phyloP scores from a whole-genome alignment of 2,888 invertebrate genomes.

The Drosophila tanythrix region DNA sequence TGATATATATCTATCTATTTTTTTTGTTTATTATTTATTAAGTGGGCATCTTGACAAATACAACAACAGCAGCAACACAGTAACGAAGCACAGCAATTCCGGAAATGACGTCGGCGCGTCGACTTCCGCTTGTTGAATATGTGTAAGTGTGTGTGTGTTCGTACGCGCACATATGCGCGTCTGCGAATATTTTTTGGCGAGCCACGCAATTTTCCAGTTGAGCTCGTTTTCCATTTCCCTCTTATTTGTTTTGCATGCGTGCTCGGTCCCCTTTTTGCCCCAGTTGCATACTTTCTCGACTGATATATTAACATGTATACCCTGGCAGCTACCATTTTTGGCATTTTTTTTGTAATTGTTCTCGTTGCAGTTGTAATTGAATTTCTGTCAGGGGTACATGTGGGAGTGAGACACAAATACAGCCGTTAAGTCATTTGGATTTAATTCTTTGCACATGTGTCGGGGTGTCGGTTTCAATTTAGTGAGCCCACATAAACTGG shows the following conservation, averaged over 20 bases:
- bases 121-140: constrained; percentile 57
- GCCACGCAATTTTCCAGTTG: constrained; percentile 75
- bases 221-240: constrained; percentile 80
- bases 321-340: constrained; percentile 54
- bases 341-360: constrained; percentile 41
- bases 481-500: constrained; percentile 10
- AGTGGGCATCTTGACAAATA: constrained; percentile 61
- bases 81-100: constrained; percentile 36
- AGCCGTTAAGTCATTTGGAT: constrained; percentile 29
- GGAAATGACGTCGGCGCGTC: constrained; percentile 73
- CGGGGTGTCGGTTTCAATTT: constrained; percentile 23
- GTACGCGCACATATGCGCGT: constrained; percentile 13
- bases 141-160: constrained; percentile 22
- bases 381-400: constrained; percentile 53
- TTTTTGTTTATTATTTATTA: constrained; percentile 40
- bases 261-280: constrained; percentile 17
- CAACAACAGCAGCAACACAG: constrained; percentile 30
- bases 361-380: constrained; percentile 68
- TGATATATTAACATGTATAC: constrained; percentile 68
- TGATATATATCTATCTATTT: not conserved
- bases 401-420: not conserved
- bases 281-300: constrained; percentile 49
- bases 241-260: constrained; percentile 75
- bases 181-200: constrained; percentile 29
- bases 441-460: constrained; percentile 37